Conservation (phyloP, 2,797 vertebrate genomes). For the Psittacula echo region DNA sequence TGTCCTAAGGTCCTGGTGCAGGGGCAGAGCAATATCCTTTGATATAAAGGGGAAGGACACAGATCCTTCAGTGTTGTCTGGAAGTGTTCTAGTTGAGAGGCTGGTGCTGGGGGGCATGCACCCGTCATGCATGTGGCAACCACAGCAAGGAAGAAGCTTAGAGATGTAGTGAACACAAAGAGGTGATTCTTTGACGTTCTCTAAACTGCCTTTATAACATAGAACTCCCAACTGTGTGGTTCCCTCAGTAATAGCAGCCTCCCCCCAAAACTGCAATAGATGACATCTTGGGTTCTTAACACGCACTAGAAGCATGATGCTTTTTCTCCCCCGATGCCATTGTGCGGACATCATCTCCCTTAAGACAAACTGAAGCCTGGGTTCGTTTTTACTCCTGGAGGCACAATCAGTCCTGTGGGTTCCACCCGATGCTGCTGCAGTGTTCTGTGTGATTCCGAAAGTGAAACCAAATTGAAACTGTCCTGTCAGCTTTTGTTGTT, state of each 20-base stretch:
- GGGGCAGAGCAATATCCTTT: neutral
- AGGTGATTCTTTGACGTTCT: neutral
- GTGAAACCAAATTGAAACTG: conserved; percentile 7
- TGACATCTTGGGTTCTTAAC: neutral
- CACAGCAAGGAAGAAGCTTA: neutral
- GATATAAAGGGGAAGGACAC: neutral
- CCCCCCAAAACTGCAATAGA: fast-evolving
- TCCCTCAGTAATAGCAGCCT: neutral
- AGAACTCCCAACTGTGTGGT: neutral
- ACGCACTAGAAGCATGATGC: fast-evolving
- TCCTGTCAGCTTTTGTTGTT: neutral
- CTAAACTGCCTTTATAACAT: neutral
- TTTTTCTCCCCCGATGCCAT: neutral
- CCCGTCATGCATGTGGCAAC: neutral
- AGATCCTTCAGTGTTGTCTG: neutral
- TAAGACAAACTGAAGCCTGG: neutral
- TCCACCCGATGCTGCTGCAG: neutral
- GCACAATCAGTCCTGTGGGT: neutral
- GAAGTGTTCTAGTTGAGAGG: neutral
- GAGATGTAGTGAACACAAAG: neutral
- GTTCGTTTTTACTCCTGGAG: neutral
- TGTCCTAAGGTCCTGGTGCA: neutral
- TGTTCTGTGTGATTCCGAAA: conserved; percentile 31
- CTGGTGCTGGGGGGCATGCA: neutral
- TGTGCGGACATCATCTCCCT: neutral